Base-by-base conservation (phyloP, 2,113 vertebrate species). In the Acrocephalus kingi region DNA sequence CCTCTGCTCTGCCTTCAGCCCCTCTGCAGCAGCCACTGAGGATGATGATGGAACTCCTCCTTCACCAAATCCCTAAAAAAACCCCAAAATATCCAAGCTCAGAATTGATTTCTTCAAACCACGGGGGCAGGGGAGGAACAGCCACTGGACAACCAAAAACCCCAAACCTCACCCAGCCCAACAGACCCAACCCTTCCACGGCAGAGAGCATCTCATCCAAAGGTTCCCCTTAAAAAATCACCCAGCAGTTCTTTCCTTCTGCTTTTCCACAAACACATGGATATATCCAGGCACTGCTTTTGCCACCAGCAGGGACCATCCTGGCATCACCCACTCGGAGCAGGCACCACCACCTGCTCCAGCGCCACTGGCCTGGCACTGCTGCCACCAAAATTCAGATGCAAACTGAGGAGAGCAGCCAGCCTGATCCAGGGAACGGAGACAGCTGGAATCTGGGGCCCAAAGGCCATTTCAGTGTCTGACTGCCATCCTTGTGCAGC, bases 391-490 rank as follows among this genome's bases (percentile, higher is more conserved):
- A 31, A 74, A 82, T 11, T 45, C 94, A 55, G 41, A 9, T 30
- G 21, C 43, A 24, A 19, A 21, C 33, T 4, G 71, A 90, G 66
- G 63, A 21, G n/a, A 79, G 66, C 71, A 87, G 84, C 69, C 84
- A 84, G 92, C 28, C 20, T 28, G 3, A 12, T 2, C 67, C 76
- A 74, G 63, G 39, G 55, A 81, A 55, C 0, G 0, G 13, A 73
- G 85, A 58, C 82, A 92, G 88, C 68, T 85, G 72, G 86, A 95
- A 93, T 77, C 33, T 20, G 0, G 0, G 83, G 51, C 94, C 95
- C 89, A 84, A 71, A 86, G 95, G 94, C 89, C 79, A 84, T 92
- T 59, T 67, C 55, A 52, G 79, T 24, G 35, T 28, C 67, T 83
- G 74, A 39, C 52, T 90, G 72, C 49, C 33, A 14, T 71, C 85